Conservation (phyloP, 2,888 invertebrate genomes). For the Volucella bombylans region DNA sequence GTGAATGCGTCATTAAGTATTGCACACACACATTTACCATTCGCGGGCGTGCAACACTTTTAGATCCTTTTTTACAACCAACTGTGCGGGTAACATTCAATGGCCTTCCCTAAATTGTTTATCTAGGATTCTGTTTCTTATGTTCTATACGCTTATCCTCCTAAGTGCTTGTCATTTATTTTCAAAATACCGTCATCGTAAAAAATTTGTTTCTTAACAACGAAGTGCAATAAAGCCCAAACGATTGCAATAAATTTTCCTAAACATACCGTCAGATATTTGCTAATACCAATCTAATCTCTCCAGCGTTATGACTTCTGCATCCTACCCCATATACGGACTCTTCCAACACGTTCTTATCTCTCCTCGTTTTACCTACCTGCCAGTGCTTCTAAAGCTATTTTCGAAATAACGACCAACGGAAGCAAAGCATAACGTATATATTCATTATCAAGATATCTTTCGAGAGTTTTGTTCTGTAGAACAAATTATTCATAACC, state of each 20-base stretch:
- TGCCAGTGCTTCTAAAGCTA: neutral
- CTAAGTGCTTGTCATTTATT: constrained; percentile 17
- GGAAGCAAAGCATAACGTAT: neutral
- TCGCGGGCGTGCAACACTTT: neutral
- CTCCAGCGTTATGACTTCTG: constrained; percentile 29
- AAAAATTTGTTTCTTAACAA: constrained; percentile 8
- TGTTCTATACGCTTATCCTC: neutral
- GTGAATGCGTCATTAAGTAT: constrained; percentile 3
- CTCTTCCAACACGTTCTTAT: neutral
- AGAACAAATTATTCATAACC: constrained; percentile 58
- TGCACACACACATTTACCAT: neutral
- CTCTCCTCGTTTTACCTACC: neutral
- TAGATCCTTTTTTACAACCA: neutral
- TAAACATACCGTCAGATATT: constrained; percentile 40
- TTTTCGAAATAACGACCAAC: constrained; percentile 10
- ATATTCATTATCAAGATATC: constrained; percentile 47
- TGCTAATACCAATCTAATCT: constrained; percentile 44
- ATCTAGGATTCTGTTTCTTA: neutral
- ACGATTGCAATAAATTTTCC: constrained; percentile 47
- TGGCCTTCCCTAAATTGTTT: neutral
- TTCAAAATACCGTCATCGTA: constrained; percentile 44
- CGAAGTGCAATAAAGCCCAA: constrained; percentile 40
- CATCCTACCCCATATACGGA: neutral
- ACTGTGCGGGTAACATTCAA: neutral
- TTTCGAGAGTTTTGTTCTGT: constrained; percentile 2